phyloP scores from a whole-genome alignment of 2,888 invertebrate species.

The Drosophila antonietae region DNA sequence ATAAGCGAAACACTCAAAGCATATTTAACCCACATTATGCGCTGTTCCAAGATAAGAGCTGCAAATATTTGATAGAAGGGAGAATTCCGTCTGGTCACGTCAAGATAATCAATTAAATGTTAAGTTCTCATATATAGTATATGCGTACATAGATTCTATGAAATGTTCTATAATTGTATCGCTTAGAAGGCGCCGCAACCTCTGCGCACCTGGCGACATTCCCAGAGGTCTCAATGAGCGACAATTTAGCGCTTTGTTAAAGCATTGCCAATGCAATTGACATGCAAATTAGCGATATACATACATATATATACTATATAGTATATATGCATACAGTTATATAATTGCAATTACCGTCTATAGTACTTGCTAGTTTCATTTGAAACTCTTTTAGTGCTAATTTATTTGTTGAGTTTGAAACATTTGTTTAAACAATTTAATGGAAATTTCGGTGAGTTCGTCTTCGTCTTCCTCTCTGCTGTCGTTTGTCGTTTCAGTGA shows the following conservation, averaged over 20 bases:
- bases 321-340: neutral
- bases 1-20: conserved; percentile 25
- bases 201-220: conserved; percentile 30
- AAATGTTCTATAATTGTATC: neutral
- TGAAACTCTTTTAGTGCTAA: conserved; percentile 13
- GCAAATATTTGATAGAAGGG: neutral
- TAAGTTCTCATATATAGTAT: neutral
- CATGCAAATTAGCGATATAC: conserved; percentile 32
- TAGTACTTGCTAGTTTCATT: conserved; percentile 10
- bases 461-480: neutral
- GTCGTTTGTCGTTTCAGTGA: conserved; percentile 34
- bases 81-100: conserved; percentile 13
- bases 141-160: neutral
- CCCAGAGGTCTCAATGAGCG: conserved; percentile 17
- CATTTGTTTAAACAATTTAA: conserved; percentile 72
- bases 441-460: conserved; percentile 32
- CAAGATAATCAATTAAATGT: conserved; percentile 36
- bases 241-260: conserved; percentile 21
- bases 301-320: neutral
- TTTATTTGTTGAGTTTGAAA: conserved; percentile 29
- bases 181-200: conserved; percentile 29
- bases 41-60: neutral
- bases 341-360: conserved; percentile 15
- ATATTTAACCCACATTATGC: conserved; percentile 5
- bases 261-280: conserved; percentile 16